Conservation (phyloP, 2,888 invertebrate species). For the Epistrophella euchroma region DNA sequence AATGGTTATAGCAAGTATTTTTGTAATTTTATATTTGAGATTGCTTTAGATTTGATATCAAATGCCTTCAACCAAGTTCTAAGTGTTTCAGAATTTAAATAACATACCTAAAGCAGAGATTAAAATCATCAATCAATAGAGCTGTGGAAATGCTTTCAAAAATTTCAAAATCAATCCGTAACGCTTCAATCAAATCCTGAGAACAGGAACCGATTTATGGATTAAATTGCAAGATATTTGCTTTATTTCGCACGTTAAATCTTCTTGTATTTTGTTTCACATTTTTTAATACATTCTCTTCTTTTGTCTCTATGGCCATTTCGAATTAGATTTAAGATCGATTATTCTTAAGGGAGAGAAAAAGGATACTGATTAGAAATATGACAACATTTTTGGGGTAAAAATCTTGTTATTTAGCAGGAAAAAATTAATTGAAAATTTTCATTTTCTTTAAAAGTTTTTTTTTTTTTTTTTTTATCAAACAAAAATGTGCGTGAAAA, state of each 20-base stretch:
- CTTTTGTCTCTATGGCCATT: constrained; percentile 17
- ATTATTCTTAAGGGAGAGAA: constrained; percentile 41
- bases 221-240: constrained; percentile 18
- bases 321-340: constrained; percentile 20
- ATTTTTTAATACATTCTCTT: background rate
- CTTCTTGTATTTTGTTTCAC: background rate
- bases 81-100: no score
- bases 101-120: no score
- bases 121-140: no score
- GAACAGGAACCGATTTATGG: constrained; percentile 4
- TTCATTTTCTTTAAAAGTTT: constrained; percentile 4
- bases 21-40: no score
- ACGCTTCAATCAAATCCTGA: constrained; percentile 11
- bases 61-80: no score
- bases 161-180: constrained; percentile 34
- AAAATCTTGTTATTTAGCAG: constrained; percentile 33
- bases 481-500: constrained; percentile 3
- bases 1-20: no score
- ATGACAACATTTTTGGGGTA: constrained; percentile 14
- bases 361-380: background rate
- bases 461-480: background rate
- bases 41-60: no score
- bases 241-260: constrained; percentile 9
- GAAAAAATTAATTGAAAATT: background rate
- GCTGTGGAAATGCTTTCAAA: background rate